Conservation (phyloP, 2,797 vertebrate genomes). For the Mallotus villosus region DNA sequence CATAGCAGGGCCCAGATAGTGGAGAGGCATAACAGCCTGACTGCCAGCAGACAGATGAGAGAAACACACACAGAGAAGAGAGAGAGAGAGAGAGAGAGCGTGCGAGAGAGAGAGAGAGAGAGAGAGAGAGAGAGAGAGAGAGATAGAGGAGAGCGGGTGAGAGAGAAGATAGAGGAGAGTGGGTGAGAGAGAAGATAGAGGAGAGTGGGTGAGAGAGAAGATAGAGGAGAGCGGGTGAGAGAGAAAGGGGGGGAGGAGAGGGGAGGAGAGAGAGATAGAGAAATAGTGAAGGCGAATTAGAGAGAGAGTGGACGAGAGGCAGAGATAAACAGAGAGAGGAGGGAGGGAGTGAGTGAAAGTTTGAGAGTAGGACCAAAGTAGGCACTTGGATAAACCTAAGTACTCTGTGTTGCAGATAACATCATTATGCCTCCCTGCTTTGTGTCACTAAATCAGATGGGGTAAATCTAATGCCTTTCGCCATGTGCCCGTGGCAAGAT, state of each 20-base stretch:
- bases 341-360: conserved; percentile 23
- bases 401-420: conserved; percentile 69
- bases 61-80: no score
- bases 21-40: conserved; percentile 56
- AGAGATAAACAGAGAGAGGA: conserved; percentile 10
- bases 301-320: conserved; percentile 9
- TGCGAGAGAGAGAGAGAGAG: conserved; percentile 20
- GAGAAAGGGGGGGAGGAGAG: not conserved
- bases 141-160: conserved; percentile 31
- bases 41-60: conserved; percentile 35
- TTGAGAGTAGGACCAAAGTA: conserved; percentile 15
- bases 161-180: conserved; percentile 23
- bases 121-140: conserved; percentile 23
- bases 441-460: conserved; percentile 51
- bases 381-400: conserved; percentile 62
- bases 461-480: conserved; percentile 40
- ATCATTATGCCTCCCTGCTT: conserved; percentile 61
- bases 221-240: conserved; percentile 35
- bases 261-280: conserved; percentile 25
- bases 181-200: conserved; percentile 31
- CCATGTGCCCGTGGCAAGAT: conserved; percentile 43
- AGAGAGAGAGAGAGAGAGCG: conserved; percentile 29
- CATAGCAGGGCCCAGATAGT: conserved; percentile 65
- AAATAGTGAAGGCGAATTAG: conserved; percentile 32
- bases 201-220: conserved; percentile 17